Evolutionary conservation across 92 coral and sea anemone species (phyloP), one percentile per base, ranked within the genome.

Genomic region (Muricea muricata): DNA sequence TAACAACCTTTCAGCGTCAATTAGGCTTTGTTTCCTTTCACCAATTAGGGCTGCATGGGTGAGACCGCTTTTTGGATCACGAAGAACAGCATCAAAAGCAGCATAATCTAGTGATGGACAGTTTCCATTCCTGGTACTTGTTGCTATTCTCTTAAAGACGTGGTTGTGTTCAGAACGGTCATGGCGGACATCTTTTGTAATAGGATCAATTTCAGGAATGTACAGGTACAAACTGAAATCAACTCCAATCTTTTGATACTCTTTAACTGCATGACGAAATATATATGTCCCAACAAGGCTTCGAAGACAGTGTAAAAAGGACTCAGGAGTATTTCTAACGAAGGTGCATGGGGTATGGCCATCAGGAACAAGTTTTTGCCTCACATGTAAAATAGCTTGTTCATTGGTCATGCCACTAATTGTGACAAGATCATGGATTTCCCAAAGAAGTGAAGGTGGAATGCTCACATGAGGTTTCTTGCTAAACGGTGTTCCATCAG

Each of bases 41-140:
- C 91, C 91, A n/a, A 72, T 41, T 34, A 87, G 56, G 15, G 91
- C 93, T 31, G 84, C 91, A 83, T 79, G 89, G n/a, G 93, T 91
- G 21, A 91, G 83, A 17, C 91, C 91, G 83, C 87, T 87, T 17
- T 77, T 46, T 37, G 78, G 37, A 41, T 87, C 93, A 31, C 74
- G 70, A 26, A 87, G 60, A 30, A 83, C 91, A 57, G 45, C 87
- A 87, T 91, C 93, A 91, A 87, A 91, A 34, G 89, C 89, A 47
- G 83, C 88, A 41, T 82, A 82, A 45, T 87, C 78, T 28, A 90
- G 54, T 39, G 24, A n/a, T 18, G 77, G 83, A 85, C 58, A 79
- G 13, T 78, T 72, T 10, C 83, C 88, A 20, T 76, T 81, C 0
- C 88, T n/a, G 14, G 70, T 65, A 32, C 88, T 75, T 46, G 75